Evolutionary conservation across 2,797 vertebrate genomes (phyloP).

Genomic region (Pangasius krempfi): DNA sequence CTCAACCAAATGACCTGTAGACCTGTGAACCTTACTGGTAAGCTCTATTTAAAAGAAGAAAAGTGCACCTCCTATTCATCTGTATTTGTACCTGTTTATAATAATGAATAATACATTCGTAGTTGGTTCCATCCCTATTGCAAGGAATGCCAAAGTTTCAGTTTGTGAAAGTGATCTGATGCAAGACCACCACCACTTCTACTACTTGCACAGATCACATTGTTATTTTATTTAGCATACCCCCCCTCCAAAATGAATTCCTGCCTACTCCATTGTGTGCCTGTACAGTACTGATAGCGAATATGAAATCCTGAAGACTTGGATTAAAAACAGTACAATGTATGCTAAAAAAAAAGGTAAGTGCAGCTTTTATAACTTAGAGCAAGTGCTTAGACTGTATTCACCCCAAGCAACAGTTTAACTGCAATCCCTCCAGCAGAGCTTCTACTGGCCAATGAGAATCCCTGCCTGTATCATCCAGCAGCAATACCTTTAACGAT

Average conservation of each 20-base stretch:
- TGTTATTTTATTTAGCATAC: not conserved
- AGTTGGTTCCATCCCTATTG: not conserved
- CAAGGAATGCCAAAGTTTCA: not conserved
- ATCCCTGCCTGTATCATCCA: not conserved
- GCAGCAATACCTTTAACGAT: not conserved
- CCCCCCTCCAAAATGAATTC: not conserved
- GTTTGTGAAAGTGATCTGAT: not conserved
- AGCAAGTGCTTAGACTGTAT: not conserved
- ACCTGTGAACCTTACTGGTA: not conserved
- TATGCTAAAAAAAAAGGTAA: not conserved
- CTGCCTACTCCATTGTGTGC: not conserved
- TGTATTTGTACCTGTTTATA: not conserved
- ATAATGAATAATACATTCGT: not conserved
- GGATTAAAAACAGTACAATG: not conserved
- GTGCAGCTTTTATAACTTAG: not conserved
- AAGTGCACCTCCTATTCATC: not conserved
- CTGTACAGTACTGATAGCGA: not conserved
- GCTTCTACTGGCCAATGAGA: not conserved
- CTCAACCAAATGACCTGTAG: not conserved
- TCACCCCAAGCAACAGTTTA: constrained; percentile 20
- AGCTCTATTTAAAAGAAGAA: not conserved
- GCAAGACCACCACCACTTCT: not conserved
- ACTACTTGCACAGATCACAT: not conserved
- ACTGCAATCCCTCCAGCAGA: not conserved
- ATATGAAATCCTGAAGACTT: not conserved